Evolutionary conservation across 2,888 invertebrate species (phyloP), one percentile per base, ranked within the genome.

Genomic region (Ferdinandea cuprea): DNA sequence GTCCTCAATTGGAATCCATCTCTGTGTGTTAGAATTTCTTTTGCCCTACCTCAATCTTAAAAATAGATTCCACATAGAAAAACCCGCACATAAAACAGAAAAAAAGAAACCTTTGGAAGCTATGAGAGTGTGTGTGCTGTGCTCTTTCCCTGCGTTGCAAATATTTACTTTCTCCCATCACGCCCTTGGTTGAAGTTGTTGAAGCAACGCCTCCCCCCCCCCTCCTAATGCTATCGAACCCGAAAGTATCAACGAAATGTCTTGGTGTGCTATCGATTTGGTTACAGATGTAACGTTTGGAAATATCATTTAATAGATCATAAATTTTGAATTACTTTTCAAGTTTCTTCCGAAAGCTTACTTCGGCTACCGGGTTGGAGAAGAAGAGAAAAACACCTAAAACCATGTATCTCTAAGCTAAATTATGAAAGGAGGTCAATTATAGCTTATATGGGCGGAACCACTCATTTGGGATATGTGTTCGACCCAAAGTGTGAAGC

Each of bases 1-100:
- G 76, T 58, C 66, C 65, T 56, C 78, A 61, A 77, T 81, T 54
- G 77, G 77, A 83, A 50, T 76, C 58, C 61, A 63, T 69, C 30
- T 32, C 32, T 11, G 17, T 48, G 7, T 46, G 37, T 28, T 59
- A 65, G 72, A 48, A 83, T 83, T 56, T 35, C 46, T 28, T 54
- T 21, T 72, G 78, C 46, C 81, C 81, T 83, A 83, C 81, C 81
- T 83, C 81, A 83, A 83, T 72, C 44, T 52, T 17, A 77, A 66
- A 83, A 83, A 78, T 83, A 83, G 72, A 83, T 58, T 40, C 15
- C 37, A 48, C 40, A 69, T 44, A 44, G 44, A 32, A n/a, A 15
- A 46, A 54, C 30, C 35, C 35, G 21, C 21, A 52, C n/a, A n/a
- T n/a, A n/a, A n/a, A n/a, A n/a, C n/a, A n/a, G n/a, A n/a, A n/a